Percentiles rank a stretch among this genome's conserved stretches.
Evolutionary conservation across 1,140 invertebrate species (phyloP).

Genomic region (Drosophila yakuba): DNA sequence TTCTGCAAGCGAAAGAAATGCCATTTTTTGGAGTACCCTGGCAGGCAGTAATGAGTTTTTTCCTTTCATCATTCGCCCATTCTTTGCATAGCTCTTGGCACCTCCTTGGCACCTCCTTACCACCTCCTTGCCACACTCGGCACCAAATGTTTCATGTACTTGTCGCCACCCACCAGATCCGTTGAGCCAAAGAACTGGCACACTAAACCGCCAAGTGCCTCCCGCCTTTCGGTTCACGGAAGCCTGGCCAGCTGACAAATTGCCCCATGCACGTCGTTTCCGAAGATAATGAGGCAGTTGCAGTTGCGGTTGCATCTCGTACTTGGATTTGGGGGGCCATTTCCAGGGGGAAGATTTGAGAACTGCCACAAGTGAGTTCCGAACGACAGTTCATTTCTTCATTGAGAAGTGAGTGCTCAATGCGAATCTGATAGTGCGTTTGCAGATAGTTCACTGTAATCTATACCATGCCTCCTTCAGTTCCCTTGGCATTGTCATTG

Average conservation of each 20-base stretch:
- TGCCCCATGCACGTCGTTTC: constrained; percentile 50
- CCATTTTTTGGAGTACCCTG: constrained; percentile 15
- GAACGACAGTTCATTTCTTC: no score
- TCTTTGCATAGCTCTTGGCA: constrained; percentile 20
- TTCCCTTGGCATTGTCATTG: constrained; percentile 7
- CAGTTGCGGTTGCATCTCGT: constrained; percentile 4
- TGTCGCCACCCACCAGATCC: constrained; percentile 19
- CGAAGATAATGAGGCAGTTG: constrained; percentile 29
- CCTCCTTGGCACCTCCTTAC: constrained; percentile 13
- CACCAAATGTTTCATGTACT: background rate
- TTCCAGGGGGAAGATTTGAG: background rate
- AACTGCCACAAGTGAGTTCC: no score
- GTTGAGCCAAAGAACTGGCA: constrained; percentile 47
- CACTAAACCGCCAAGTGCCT: constrained; percentile 63
- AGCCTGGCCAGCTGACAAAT: constrained; percentile 47
- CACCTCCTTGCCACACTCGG: background rate
- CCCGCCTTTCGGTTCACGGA: background rate
- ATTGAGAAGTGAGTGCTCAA: no score
- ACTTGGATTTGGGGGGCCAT: background rate
- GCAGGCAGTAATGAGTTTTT: constrained; percentile 32
- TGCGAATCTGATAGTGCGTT: background rate
- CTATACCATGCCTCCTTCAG: background rate
- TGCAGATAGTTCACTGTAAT: background rate
- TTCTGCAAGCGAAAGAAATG: constrained; percentile 13
- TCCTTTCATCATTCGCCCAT: constrained; percentile 21